Conservation (phyloP, 2,113 vertebrate genomes). For the Perca schrenkii region DNA sequence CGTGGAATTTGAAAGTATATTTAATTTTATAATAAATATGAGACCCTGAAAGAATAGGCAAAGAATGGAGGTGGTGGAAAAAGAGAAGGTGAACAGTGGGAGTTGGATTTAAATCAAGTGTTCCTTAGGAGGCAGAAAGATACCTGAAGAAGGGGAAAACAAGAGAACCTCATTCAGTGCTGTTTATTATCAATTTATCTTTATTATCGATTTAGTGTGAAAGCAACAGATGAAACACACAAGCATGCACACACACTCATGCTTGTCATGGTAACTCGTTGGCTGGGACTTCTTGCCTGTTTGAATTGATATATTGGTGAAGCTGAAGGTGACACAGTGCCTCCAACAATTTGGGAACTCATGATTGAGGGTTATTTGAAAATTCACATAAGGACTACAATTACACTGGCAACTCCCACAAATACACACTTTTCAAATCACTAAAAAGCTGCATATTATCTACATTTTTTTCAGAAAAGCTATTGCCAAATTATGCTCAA, state of each 20-base stretch:
- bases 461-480: slow-evolving; percentile 37
- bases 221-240: not conserved
- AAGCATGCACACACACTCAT: not conserved
- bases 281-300: slow-evolving; percentile 37
- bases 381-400: slow-evolving; percentile 36
- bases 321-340: slow-evolving; percentile 36
- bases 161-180: not conserved
- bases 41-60: not conserved
- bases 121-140: not conserved
- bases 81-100: not conserved
- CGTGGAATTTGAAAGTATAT: not conserved
- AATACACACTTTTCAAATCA: slow-evolving; percentile 11
- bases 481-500: slow-evolving; percentile 53
- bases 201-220: not conserved
- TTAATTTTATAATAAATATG: not conserved
- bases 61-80: not conserved
- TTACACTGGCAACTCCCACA: slow-evolving; percentile 28
- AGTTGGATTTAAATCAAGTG: not conserved
- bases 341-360: slow-evolving; percentile 37
- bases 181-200: not conserved
- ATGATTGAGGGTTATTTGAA: slow-evolving; percentile 50
- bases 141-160: not conserved
- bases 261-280: slow-evolving; percentile 30
- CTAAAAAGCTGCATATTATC: slow-evolving; percentile 61
- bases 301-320: slow-evolving; percentile 27